These are phyloP conservation scores for Atta texana DNA, from an alignment of 1,140 invertebrate genomes.

Conservation along the genomic window DNA sequence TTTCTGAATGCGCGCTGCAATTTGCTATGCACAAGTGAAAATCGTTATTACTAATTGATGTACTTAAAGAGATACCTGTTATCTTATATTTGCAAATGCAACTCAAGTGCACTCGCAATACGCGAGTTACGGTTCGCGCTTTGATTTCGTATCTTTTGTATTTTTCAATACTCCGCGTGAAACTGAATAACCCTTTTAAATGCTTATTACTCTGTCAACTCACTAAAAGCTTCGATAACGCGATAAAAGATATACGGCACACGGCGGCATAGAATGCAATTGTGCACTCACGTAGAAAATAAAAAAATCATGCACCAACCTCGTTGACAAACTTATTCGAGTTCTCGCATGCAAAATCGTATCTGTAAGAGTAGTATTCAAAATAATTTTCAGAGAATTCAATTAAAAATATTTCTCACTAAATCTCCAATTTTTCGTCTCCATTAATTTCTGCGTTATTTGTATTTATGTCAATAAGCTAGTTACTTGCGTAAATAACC, in stretches of 20 bases:
- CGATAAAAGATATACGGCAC: conserved; percentile 45
- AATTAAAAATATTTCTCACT: neutral
- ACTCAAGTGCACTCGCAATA: neutral
- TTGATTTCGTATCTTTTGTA: conserved; percentile 41
- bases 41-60: conserved; percentile 1
- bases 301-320: conserved; percentile 6
- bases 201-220: conserved; percentile 54
- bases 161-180: conserved; percentile 16
- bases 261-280: conserved; percentile 39
- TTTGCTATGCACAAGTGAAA: neutral
- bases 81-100: conserved; percentile 34
- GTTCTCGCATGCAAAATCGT: neutral
- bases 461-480: neutral
- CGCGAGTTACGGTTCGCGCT: conserved; percentile 10
- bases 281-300: neutral
- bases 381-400: neutral
- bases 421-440: neutral
- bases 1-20: neutral
- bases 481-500: conserved; percentile 6
- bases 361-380: neutral
- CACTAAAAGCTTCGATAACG: conserved; percentile 59
- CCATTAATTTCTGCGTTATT: neutral
- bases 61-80: conserved; percentile 33
- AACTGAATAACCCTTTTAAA: conserved; percentile 57
- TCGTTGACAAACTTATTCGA: conserved; percentile 29